Evolutionary conservation across 2,113 vertebrate species (phyloP).

Genomic region (Oryzias melastigma): DNA sequence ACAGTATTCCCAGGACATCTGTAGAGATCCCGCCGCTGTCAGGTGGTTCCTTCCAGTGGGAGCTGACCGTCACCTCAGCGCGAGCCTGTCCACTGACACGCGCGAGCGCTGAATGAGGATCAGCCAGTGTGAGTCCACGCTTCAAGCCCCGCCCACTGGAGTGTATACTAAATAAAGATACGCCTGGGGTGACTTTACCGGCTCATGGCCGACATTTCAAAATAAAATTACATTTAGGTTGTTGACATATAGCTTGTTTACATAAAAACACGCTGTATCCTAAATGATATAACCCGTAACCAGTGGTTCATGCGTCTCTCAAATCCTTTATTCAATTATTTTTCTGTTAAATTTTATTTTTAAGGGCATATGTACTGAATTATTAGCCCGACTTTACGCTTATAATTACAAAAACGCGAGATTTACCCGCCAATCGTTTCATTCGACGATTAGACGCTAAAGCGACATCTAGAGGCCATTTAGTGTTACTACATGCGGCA

Average conservation of each 20-base stretch:
- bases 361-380: too few relatives aligned
- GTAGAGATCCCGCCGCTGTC: constrained; percentile 49
- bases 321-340: too few relatives aligned
- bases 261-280: too few relatives aligned
- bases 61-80: background rate
- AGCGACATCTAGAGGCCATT: constrained; percentile 14
- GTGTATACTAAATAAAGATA: constrained; percentile 25
- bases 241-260: too few relatives aligned
- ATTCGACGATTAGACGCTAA: background rate
- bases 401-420: background rate
- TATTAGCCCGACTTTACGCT: too few relatives aligned
- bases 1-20: constrained; percentile 40
- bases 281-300: too few relatives aligned
- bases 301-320: too few relatives aligned
- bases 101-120: constrained; percentile 31
- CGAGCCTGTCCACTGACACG: background rate
- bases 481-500: too few relatives aligned
- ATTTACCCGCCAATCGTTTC: background rate
- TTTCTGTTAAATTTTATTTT: too few relatives aligned
- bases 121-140: constrained; percentile 22
- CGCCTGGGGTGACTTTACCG: too few relatives aligned
- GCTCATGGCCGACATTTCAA: background rate
- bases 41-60: constrained; percentile 13
- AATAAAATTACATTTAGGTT: background rate
- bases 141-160: constrained; percentile 55